phyloP scores from a whole-genome alignment of 2,113 vertebrate species.

The Capricornis sumatraensis region DNA sequence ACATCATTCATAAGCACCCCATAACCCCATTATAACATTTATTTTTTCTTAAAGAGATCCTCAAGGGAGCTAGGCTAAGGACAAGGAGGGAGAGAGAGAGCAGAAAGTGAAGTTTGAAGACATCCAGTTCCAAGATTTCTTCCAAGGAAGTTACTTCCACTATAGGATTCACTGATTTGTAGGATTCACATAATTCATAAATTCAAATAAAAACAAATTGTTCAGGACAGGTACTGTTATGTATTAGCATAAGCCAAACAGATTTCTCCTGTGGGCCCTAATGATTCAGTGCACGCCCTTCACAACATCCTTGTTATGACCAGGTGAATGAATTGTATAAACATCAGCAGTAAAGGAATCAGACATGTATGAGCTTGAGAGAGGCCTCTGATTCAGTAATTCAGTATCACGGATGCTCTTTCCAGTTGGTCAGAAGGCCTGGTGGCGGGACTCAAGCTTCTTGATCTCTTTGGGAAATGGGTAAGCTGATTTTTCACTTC shows the following conservation, averaged over 20 bases:
- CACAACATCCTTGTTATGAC: neutral
- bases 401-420: neutral
- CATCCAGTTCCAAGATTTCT: neutral
- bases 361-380: neutral
- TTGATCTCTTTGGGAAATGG: neutral
- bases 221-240: neutral
- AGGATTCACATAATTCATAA: neutral
- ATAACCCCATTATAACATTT: neutral
- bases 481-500: neutral
- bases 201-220: neutral
- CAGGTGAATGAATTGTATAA: neutral
- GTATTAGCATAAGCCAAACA: neutral
- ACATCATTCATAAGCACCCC: neutral
- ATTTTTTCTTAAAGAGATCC: neutral
- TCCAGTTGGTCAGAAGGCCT: neutral
- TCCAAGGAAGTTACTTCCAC: neutral
- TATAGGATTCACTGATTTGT: neutral
- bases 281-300: neutral
- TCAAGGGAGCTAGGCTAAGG: neutral
- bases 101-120: neutral
- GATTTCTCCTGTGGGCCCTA: neutral
- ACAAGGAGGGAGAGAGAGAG: neutral
- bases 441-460: neutral
- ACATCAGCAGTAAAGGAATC: neutral
- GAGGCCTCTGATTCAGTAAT: neutral